Base-by-base conservation (phyloP, 2,888 invertebrate species). In the Ellobium chinense region DNA sequence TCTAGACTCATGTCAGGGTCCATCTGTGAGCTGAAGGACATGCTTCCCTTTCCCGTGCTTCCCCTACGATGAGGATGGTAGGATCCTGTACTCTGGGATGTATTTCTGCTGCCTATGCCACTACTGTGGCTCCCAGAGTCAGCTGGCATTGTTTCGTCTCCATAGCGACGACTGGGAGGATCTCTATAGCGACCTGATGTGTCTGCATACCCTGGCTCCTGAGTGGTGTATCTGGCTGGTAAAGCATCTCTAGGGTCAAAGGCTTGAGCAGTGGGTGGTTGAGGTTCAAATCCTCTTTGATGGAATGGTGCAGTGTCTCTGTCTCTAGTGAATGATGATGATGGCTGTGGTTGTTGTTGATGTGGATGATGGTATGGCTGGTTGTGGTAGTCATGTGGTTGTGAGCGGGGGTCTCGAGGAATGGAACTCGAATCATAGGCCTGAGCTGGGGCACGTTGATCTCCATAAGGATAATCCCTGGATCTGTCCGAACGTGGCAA, bases 81-180 rank as follows among this genome's bases (percentile, higher is more conserved):
- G 24, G 89, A 89, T 27, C 88, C 88, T 54, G 89, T 90, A 60
- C 88, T 86, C 77, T 90, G 89, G 14, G 90, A 87, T 7, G 89
- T 89, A 81, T 89, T 90, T 39, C 89, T 82, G 84, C 90, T 90
- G 34, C 90, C 90, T n/a, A 90, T 87, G 7, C 91, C 91, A 85
- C 89, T 89, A 69, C 90, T 91, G 54, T 84, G 82, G 75, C 85
- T 85, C 46, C 86, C 65, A 46, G 88, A 88, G 80, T 89, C 89
- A 14, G 87, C 58, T 24, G 62, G 88, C 12, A 86, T 86, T 9
- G 83, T 76, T 54, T 88, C 87, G 9, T 87, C 87, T 27, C 80
- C 54, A n/a, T 29, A 66, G 29, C 62, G 77, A 54, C 18, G 46
- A 0, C 29, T 14, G 21, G 39, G n/a, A 3, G 27, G 39, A 56